Evolutionary conservation across 2,113 vertebrate genomes (phyloP).

Genomic region (Tupaia chinensis): DNA sequence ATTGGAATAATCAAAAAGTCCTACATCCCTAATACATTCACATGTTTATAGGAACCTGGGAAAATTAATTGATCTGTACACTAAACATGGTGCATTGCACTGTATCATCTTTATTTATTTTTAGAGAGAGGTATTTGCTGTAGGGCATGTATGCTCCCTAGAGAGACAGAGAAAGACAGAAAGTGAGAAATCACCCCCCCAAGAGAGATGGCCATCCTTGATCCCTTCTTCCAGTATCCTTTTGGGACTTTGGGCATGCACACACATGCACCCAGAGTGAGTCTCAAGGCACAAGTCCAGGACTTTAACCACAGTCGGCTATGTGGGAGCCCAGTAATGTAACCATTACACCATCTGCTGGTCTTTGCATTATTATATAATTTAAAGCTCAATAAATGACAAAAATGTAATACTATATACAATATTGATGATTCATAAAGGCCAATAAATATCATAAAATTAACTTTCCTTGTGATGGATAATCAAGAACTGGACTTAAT

Average conservation of each 20-base stretch:
- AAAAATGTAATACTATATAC: background rate
- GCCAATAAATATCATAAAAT: background rate
- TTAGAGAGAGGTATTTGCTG: too few species aligned
- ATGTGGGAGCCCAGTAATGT: too few species aligned
- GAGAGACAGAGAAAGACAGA: too few species aligned
- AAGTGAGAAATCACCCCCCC: too few species aligned
- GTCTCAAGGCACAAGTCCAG: too few species aligned
- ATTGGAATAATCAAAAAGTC: background rate
- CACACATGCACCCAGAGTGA: too few species aligned
- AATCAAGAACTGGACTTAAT: background rate
- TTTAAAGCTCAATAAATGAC: background rate
- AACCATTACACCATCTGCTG: too few species aligned
- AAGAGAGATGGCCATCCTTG: too few species aligned
- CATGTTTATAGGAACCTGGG: background rate
- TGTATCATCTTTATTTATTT: background rate
- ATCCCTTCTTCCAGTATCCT: too few species aligned
- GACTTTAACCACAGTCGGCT: too few species aligned
- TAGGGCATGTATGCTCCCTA: too few species aligned
- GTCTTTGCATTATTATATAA: background rate
- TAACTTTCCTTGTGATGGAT: background rate
- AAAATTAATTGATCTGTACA: background rate
- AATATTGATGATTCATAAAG: background rate
- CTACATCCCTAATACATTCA: background rate
- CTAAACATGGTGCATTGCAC: background rate
- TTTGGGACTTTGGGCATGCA: too few species aligned